Base-by-base conservation (phyloP, 2,888 invertebrate species). In the Crematogaster levior region DNA sequence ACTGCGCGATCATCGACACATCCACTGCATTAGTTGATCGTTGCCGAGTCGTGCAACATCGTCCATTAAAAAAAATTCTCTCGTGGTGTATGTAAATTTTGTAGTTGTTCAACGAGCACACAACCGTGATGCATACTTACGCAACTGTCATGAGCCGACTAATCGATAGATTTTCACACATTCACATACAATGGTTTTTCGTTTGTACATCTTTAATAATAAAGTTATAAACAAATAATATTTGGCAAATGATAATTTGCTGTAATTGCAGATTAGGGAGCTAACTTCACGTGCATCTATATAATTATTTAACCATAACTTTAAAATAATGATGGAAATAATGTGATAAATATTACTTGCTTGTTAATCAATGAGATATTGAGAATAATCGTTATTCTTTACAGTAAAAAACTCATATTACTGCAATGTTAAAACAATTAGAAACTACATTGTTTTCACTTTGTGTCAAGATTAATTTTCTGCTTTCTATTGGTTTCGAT, bases 391-490 rank as follows among this genome's bases (percentile, higher is more conserved):
- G 12, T 3, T 30, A 18, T 15, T 30, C 15, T 46, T 60, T 21
- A 21, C 30, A n/a, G 9, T 43, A 46, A 73, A 46, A 21, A 5
- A n/a, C n/a, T 21, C 37, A 21, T 46, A 12, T 61, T 6, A 21
- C 30, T 72, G 1, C 9, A 46, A 73, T 60, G 34, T 73, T 61
- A 18, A 1, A 37, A 53, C n/a, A 7, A 58, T 63, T 65, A 63
- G 65, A 18, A 53, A 34, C 53, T 37, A 37, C 12, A 12, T 48
- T 46, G 60, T 84, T 87, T 86, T 79, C 56, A 40, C 60, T n/a
- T 24, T 10, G 24, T 2, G 18, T 30, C 5, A 80, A 12, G 30
- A 48, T 46, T 46, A 60, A 82, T 10, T 15, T 9, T n/a, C 30
- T 21, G 60, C 21, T n/a, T 34, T 34, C 40, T 27, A 61, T 66